Conservation (phyloP, 2,888 invertebrate genomes). For the Parnassius smintheus region DNA sequence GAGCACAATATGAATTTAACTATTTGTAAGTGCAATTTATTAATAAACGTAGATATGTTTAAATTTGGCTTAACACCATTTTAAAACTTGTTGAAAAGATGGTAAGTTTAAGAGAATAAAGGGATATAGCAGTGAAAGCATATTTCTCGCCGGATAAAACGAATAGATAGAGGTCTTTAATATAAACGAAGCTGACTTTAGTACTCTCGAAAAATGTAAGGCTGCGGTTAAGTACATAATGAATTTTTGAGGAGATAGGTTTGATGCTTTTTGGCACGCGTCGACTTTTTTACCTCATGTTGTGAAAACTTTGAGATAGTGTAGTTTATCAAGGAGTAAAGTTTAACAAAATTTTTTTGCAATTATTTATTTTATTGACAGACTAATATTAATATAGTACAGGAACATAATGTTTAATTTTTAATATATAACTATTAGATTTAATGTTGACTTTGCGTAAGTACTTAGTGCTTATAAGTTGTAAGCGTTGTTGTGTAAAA, state of each 20-base stretch:
- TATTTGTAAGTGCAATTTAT: too few species aligned
- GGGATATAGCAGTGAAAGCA: constrained; percentile 71
- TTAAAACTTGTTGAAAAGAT: constrained; percentile 30
- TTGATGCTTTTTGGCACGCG: constrained; percentile 41
- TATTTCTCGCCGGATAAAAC: constrained; percentile 76
- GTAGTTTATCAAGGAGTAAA: background rate
- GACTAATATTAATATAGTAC: background rate
- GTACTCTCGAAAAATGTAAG: constrained; percentile 78
- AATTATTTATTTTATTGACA: background rate
- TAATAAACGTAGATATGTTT: constrained; percentile 2
- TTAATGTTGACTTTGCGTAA: too few species aligned
- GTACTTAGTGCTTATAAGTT: too few species aligned
- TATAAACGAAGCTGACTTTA: constrained; percentile 80
- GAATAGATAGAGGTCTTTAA: constrained; percentile 81
- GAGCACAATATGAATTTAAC: too few species aligned
- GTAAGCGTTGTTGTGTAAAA: too few species aligned
- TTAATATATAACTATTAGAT: too few species aligned
- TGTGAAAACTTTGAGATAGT: constrained; percentile 21
- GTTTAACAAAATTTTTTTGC: background rate
- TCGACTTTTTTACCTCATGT: constrained; percentile 30
- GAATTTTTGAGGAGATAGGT: constrained; percentile 70
- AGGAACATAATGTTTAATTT: too few species aligned
- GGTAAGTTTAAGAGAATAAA: constrained; percentile 51
- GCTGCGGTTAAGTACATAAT: constrained; percentile 64
- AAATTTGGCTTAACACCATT: constrained; percentile 21